These are phyloP conservation scores for Brenthis daphne DNA, from an alignment of 2,888 invertebrate species.

Conservation along the genomic window DNA sequence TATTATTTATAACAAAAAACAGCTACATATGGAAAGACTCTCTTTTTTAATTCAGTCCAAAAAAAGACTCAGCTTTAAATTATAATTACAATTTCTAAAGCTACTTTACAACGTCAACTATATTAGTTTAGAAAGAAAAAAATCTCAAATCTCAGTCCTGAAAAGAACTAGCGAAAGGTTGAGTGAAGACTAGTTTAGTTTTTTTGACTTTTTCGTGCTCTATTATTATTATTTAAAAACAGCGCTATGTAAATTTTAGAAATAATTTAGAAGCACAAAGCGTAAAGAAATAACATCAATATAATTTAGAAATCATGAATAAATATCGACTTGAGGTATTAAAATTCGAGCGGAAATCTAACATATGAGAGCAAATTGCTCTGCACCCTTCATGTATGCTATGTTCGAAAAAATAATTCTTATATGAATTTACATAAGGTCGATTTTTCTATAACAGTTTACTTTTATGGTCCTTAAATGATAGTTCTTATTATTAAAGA, in stretches of 20 bases:
- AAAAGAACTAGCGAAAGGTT: too few relatives aligned
- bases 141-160: too few relatives aligned
- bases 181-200: too few relatives aligned
- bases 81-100: too few relatives aligned
- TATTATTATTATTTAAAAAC: too few relatives aligned
- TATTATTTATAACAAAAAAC: too few relatives aligned
- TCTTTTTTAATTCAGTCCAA: too few relatives aligned
- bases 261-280: not conserved
- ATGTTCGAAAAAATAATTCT: not conserved
- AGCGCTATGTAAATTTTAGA: not conserved
- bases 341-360: conserved; percentile 50
- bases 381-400: conserved; percentile 52
- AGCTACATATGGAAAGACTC: too few relatives aligned
- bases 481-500: not conserved
- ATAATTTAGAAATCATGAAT: conserved; percentile 32
- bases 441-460: not conserved
- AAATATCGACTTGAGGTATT: conserved; percentile 37
- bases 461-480: not conserved
- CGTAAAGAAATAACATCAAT: not conserved
- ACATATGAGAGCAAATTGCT: conserved; percentile 41
- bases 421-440: not conserved
- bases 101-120: too few relatives aligned
- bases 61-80: too few relatives aligned
- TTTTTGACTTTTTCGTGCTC: too few relatives aligned
- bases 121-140: too few relatives aligned